Evolutionary conservation across 1,140 invertebrate species (phyloP).

Genomic region (Eriosoma lanigerum): DNA sequence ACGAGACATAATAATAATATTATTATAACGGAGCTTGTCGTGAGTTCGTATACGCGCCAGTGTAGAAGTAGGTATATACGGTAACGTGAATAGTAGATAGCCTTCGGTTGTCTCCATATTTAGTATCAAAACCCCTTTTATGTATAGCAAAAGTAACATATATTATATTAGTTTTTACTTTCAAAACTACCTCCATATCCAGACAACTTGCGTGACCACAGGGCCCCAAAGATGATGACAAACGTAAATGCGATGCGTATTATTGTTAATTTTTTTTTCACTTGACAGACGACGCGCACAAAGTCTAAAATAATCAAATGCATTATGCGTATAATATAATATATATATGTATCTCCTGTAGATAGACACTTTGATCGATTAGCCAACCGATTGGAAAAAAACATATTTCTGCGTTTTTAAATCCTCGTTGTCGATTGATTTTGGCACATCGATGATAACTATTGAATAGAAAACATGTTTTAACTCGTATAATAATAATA

Average conservation of each 20-base stretch:
- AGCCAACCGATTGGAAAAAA: background rate
- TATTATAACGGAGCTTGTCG: conserved; percentile 32
- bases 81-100: conserved; percentile 20
- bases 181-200: conserved; percentile 49
- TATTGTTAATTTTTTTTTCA: background rate
- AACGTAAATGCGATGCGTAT: background rate
- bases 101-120: conserved; percentile 39
- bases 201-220: conserved; percentile 45
- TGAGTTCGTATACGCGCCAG: background rate
- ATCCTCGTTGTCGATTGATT: too few species aligned
- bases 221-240: conserved; percentile 28
- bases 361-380: background rate
- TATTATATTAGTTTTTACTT: conserved; percentile 47
- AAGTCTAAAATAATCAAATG: background rate
- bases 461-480: too few species aligned
- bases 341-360: too few species aligned
- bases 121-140: conserved; percentile 45
- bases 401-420: too few species aligned
- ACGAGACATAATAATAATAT: background rate
- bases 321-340: background rate
- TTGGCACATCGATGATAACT: too few species aligned
- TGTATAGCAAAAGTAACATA: background rate
- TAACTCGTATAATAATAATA: too few species aligned
- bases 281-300: background rate
- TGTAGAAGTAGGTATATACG: background rate